Base-by-base conservation (phyloP, 1,140 invertebrate species). In the Xylocopa sonorina region DNA sequence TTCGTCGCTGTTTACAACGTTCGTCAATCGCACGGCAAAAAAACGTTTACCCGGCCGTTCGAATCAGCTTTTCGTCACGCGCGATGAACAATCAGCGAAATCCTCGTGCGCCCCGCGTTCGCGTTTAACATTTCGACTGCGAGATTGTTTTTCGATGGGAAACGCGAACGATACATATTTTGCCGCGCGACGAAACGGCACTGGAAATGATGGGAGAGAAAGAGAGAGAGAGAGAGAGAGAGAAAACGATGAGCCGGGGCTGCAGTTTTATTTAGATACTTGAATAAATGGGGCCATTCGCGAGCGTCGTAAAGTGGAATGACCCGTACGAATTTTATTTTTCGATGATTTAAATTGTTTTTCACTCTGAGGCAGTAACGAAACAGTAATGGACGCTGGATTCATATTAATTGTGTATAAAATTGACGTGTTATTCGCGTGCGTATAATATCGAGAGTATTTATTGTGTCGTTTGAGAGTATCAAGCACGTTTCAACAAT, bases 31-130 rank as follows among this genome's bases (percentile, higher is more conserved):
- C 62, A 14, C 38, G 38, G 27, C 16, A 64, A 43, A 63, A 64
- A 64, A 43, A 43, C 38, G 38, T 43, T 64, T 27, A 18, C 62
- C n/a, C 38, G 9, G n/a, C 62, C 24, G 18, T 64, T 43, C 62
- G 10, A 64, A 64, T 64, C 62, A 64, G 38, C 62, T 64, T 64
- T 64, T 43, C 34, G 38, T 18, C 60, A 24, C 34, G 38, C 14
- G 1, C n/a, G 38, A 43, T 18, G 38, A 27, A 64, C 60, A 64
- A 43, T 51, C 9, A 4, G 62, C 21, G 24, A 41, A 63, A 62
- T 62, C 32, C 58, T n/a, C n/a, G n/a, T n/a, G n/a, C 10, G 21
- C 10, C 34, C 24, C 62, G 38, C 16, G n/a, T 27, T 24, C 16
- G n/a, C 60, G 24, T 43, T 64, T 32, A 43, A 63, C 60, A 43